Base-by-base conservation (phyloP, 2,888 invertebrate species). In the Tetropium fuscum region DNA sequence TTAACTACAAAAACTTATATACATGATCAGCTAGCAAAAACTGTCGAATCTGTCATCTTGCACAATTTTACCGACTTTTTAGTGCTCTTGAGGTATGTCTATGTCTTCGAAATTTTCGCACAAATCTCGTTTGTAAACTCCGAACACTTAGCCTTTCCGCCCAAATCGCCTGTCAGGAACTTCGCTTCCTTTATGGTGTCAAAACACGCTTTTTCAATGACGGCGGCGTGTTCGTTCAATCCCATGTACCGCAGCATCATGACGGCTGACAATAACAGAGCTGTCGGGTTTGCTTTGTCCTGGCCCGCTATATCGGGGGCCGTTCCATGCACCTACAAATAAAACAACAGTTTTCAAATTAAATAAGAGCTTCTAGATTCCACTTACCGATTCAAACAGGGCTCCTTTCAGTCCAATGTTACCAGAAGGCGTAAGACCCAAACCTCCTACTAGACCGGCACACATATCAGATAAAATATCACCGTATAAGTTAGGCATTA, bases 391-490 rank as follows among this genome's bases (percentile, higher is more conserved):
- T 87, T 99, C 99, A 81, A 99, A 99, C 30, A 99, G 90, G 22
- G 99, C 99, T 64, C 98, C 98, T 77, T 94, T 95, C 71, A 95
- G 87, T 68, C 99, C 99, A 81, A 99, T 98, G 83, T 99, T 99
- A 38, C 98, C 99, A 58, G 97, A 97, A 15, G 99, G 97, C 40
- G 99, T 99, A 60, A 99, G 88, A 27, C 99, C 99, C 19, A 99
- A 87, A 1, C 99, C 99, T 60, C 99, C 99, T 13, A 99, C 94
- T 34, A 99, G 87, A 63, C 99, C 99, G 65, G 99, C 98, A 81
- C 98, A 99, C 90, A 99, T 91, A 85, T 99, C 99, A 49, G 98
- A 98, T 78, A 99, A 87, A 80, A 99, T 99, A 84, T 99, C 99
- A 79, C 99, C 99, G 80, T 99, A 99, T 75, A 99, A 86, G 83